These are phyloP conservation scores for Achroia grisella DNA, from an alignment of 1,140 invertebrate species.

Conservation along the genomic window DNA sequence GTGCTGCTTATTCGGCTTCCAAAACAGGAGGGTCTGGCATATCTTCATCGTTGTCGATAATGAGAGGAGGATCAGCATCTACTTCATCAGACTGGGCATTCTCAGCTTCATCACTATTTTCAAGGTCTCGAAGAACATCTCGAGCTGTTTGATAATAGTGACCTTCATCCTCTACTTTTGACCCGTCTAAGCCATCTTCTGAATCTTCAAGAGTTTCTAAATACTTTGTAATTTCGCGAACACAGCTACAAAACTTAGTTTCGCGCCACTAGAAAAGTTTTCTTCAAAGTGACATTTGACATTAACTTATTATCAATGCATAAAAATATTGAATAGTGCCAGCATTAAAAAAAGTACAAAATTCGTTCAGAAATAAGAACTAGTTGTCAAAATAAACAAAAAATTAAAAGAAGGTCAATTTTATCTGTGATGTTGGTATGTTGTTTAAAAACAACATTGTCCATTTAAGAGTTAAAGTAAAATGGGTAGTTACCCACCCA, in stretches of 20 bases:
- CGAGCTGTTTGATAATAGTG: no score
- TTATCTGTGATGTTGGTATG: constrained; percentile 30
- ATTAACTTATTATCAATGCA: constrained; percentile 33
- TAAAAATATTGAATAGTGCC: constrained; percentile 39
- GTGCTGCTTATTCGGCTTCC: constrained; percentile 13
- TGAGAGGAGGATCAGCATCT: constrained; percentile 33
- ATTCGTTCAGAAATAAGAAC: no score
- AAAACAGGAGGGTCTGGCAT: constrained; percentile 37
- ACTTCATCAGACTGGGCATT: constrained; percentile 23
- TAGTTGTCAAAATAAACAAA: constrained; percentile 24
- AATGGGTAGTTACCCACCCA: no score
- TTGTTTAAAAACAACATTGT: constrained; percentile 25
- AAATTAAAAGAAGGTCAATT: constrained; percentile 28
- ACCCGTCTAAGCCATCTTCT: constrained; percentile 28
- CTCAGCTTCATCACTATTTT: constrained; percentile 36
- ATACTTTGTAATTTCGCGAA: constrained; percentile 35
- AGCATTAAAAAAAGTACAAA: constrained; percentile 25
- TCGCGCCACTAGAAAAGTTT: constrained; percentile 40
- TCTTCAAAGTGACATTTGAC: constrained; percentile 37
- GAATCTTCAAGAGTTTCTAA: constrained; percentile 35
- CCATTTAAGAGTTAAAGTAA: constrained; percentile 12
- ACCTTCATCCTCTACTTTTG: no score
- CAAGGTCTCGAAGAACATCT: constrained; percentile 28
- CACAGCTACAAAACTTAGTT: constrained; percentile 40
- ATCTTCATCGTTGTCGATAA: constrained; percentile 34